Base-by-base conservation (phyloP, 2,797 vertebrate species). In the Ceyx erithaca region DNA sequence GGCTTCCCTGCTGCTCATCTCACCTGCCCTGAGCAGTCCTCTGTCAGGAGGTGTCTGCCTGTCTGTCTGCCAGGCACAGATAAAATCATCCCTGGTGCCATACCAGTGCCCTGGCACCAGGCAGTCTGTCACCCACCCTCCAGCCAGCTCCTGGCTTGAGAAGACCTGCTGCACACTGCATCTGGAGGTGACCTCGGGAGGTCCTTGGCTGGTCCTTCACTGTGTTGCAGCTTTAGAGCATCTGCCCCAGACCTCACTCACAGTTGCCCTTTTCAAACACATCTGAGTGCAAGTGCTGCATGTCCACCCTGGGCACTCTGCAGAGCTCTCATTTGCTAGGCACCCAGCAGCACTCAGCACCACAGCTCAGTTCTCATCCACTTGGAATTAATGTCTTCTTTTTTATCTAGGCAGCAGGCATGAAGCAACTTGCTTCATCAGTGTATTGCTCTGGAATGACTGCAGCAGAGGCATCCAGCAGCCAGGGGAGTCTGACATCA, bases 401-500 rank as follows among this genome's bases (percentile, higher is more conserved):
- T 88, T 96, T 83, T 95, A 89, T 94, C 69, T 87, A 43, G 51
- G 71, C 90, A 90, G 58, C 51, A 31, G 43, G 93, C 96, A 49
- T 90, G 97, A 97, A 80, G 55, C 75, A 61, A 89, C 97, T 96
- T 82, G 97, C 86, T 95, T 84, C 92, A 73, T 85, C 73, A 23
- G 13, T 83, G 92, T 57, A 51, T 70, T 83, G 80, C 92, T 87
- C 46, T 81, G 79, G 76, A 87, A 91, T 91, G 59, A 80, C 72
- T 87, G 78, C 54, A 87, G 86, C 84, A 85, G 90, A 94, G 87
- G 75, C 73, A 90, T 37, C 30, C 28, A 67, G 87, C 68, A 93
- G 89, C 89, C 45, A 40, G 80, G 86, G 77, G 61, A 94, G 94
- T 64, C 79, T 96, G 90, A 94, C 93, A 96, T 78, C 94, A 91